Conservation (phyloP, 1,140 invertebrate species). For the Leucophenga varia region DNA sequence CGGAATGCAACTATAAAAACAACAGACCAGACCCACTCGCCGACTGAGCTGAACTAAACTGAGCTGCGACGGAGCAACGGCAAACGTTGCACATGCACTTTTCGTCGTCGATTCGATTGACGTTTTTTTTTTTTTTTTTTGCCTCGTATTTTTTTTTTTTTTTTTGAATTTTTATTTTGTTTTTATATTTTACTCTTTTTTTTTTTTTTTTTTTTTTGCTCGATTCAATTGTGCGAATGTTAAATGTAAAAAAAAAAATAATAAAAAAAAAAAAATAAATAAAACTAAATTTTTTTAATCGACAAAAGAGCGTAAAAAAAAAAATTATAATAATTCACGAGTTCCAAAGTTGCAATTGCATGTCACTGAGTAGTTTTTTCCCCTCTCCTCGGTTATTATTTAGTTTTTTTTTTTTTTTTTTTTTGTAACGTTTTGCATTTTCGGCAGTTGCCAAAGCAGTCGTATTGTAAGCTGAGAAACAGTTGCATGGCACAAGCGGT, state of each 20-base stretch:
- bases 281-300: too few relatives aligned
- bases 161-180: slow-evolving; percentile 9
- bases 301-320: slow-evolving; percentile 1
- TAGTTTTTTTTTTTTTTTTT: slow-evolving; percentile 20
- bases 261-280: too few relatives aligned
- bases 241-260: slow-evolving; percentile 19
- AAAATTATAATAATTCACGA: slow-evolving; percentile 40
- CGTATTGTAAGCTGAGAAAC: too few relatives aligned
- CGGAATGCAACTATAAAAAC: slow-evolving; percentile 46
- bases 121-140: slow-evolving; percentile 15
- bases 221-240: slow-evolving; percentile 27
- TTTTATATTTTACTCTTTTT: slow-evolving; percentile 19
- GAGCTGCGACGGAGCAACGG: slow-evolving; percentile 9
- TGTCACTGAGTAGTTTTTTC: slow-evolving; percentile 41
- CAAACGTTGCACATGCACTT: slow-evolving; percentile 52
- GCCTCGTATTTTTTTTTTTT: slow-evolving; percentile 18
- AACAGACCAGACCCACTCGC: not conserved
- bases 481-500: too few relatives aligned
- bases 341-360: slow-evolving; percentile 45
- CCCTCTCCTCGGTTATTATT: too few relatives aligned
- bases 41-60: too few relatives aligned
- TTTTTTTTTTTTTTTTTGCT: slow-evolving; percentile 22
- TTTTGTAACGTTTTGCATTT: slow-evolving; percentile 35
- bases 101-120: slow-evolving; percentile 19
- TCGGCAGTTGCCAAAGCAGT: slow-evolving; percentile 29